Evolutionary conservation across 2,888 invertebrate genomes (phyloP).

Genomic region (Apamea epomidion): DNA sequence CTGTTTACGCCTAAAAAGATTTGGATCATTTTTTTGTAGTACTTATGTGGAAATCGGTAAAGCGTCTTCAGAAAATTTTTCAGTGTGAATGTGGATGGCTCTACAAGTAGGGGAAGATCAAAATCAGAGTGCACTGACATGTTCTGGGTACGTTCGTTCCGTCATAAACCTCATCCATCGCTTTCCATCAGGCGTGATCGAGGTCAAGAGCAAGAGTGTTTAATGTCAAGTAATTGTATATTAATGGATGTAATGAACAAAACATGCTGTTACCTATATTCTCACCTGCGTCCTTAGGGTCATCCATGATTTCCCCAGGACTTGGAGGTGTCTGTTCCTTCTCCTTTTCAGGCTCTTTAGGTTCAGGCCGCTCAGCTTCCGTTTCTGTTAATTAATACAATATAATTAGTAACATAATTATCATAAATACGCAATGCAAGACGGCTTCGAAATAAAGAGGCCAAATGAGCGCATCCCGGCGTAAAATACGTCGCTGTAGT

Average conservation of each 20-base stretch:
- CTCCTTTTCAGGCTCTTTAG: constrained; percentile 78
- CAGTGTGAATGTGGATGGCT: too few relatives aligned
- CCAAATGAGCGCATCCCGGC: not conserved
- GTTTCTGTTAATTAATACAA: constrained; percentile 69
- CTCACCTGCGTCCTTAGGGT: constrained; percentile 82
- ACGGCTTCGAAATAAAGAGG: not conserved
- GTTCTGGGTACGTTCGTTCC: too few relatives aligned
- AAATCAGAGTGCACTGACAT: too few relatives aligned
- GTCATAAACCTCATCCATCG: too few relatives aligned
- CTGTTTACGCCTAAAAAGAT: too few relatives aligned
- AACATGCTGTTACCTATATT: constrained; percentile 32
- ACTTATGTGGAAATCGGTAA: too few relatives aligned
- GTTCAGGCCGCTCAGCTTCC: constrained; percentile 73
- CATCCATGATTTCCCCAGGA: constrained; percentile 86
- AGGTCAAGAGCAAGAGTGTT: too few relatives aligned
- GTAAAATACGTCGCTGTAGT: not conserved
- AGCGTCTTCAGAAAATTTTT: too few relatives aligned
- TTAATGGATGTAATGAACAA: not conserved
- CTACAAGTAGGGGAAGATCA: too few relatives aligned
- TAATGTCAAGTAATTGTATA: too few relatives aligned
- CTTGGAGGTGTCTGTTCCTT: constrained; percentile 81
- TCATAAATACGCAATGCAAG: not conserved
- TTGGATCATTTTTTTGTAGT: too few relatives aligned
- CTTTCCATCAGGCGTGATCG: too few relatives aligned
- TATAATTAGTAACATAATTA: not conserved